Evolutionary conservation across 1,140 invertebrate genomes (phyloP), one percentile per base, ranked within the genome.

Genomic region (Phthorimaea operculella): DNA sequence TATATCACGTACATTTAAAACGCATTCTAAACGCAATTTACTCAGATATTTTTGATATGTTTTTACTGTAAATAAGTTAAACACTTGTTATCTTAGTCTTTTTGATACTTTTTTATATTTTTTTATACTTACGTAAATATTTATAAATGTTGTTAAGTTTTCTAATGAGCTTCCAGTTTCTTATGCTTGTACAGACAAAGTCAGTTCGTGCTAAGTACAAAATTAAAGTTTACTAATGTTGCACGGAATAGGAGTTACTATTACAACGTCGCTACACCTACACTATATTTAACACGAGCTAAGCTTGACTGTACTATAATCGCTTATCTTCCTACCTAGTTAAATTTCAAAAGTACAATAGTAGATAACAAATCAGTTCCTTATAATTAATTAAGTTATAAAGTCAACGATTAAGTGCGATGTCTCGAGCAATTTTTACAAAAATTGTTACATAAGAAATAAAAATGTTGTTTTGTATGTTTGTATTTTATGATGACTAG

Each of bases 351-450:
- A 69, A 47, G 14, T 47, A 47, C 44, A 47, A 47, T 16, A 17
- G 44, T 16, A 47, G 44, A 16, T 17, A 47, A 9, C n/a, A 15
- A 47, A 16, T 9, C 44, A 28, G 12, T 16, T 18, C 45, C 45
- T 16, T 4, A 6, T 28, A 28, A 28, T 28, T 28, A 4, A 28
- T 28, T 28, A 28, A 28, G 21, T 28, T 28, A 28, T 4, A 28
- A 28, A 28, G 21, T 28, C 21, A 28, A 28, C 21, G 21, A 71
- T 68, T 80, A 78, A 82, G 81, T 84, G 81, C 68, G 81, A 84
- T 82, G 81, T 84, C 79, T 62, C 64, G 12, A 72, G 44, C 4
- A 47, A 47, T 56, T 62, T 57, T 64, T 58, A 68, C 54, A 67
- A 55, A 63, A 74, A 66, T 62, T 67, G 18, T 55, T 72, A 60